phyloP scores from a whole-genome alignment of 2,113 vertebrate species.

The Struthidea cinerea region DNA sequence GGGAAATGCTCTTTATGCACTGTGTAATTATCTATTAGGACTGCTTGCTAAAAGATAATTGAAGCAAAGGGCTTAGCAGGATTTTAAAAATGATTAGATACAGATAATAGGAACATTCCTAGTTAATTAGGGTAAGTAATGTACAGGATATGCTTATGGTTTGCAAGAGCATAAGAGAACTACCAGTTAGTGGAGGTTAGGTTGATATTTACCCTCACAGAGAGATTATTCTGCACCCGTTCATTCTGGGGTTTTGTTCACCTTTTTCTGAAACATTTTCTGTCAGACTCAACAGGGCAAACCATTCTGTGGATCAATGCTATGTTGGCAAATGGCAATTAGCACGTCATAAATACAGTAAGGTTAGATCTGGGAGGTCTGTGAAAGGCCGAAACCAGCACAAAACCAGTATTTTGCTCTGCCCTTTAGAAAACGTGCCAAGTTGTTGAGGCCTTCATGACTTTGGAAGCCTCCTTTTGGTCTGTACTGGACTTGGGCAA shows the following conservation, averaged over 20 bases:
- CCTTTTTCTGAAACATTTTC: not conserved
- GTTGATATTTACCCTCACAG: not conserved
- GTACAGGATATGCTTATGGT: not conserved
- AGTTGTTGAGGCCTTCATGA: not conserved
- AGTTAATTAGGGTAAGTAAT: conserved; percentile 21
- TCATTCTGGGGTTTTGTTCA: not conserved
- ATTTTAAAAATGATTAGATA: not conserved
- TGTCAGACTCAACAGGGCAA: not conserved
- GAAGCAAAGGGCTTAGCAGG: not conserved
- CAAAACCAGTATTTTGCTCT: not conserved
- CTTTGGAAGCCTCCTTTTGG: not conserved
- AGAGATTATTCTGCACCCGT: not conserved
- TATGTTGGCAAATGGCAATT: not conserved
- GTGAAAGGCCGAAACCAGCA: not conserved
- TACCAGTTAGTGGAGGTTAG: not conserved
- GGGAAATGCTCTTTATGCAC: not conserved
- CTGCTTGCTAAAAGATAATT: not conserved
- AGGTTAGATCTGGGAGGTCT: not conserved
- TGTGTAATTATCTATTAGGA: not conserved
- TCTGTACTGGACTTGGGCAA: not conserved
- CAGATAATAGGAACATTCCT: not conserved
- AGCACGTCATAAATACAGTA: not conserved
- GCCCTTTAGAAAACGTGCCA: not conserved
- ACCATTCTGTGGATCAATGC: not conserved
- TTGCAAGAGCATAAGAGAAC: not conserved